Evolutionary conservation across 2,888 invertebrate genomes (phyloP), one percentile per base, ranked within the genome.

Genomic region (Tipula confusa): DNA sequence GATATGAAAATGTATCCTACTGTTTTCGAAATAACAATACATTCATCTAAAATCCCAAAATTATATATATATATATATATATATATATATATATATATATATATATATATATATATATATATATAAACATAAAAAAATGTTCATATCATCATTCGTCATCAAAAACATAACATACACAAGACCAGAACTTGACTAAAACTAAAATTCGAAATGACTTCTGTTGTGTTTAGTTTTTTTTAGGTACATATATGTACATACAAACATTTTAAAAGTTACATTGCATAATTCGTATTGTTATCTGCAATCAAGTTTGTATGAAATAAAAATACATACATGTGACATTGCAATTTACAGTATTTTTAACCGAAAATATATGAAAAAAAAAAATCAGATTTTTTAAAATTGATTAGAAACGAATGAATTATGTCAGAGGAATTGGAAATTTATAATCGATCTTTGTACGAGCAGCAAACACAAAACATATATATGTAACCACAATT

Each of bases 371-470:
- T n/a, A n/a, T n/a, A n/a, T n/a, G n/a, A 24, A 24, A 64, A 64
- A 64, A 64, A 64, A 2, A 64, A 64, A 64, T n/a, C n/a, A 64
- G 64, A 64, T 64, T 64, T 64, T 64, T 64, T 7, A 64, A 64
- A 64, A 64, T 64, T 64, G 64, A 64, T 64, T 64, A 64, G 64
- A 64, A 64, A 64, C 18, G 64, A 64, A 64, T 64, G 64, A 64
- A 64, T 64, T 64, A 64, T 64, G 64, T 64, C 64, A 64, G 24
- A 64, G 24, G 64, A 64, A 64, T 64, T 64, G 64, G 64, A 64
- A 64, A 24, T 64, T 1, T 64, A 64, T 64, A 64, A 64, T 64
- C 64, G 64, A 64, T 64, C 64, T 64, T 9, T 64, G 4, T 43
- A 43, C 15, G n/a, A 2, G 24, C 48, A 48, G 33, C 33, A 38